phyloP scores from a whole-genome alignment of 2,797 vertebrate species.

The Macropodus opercularis region DNA sequence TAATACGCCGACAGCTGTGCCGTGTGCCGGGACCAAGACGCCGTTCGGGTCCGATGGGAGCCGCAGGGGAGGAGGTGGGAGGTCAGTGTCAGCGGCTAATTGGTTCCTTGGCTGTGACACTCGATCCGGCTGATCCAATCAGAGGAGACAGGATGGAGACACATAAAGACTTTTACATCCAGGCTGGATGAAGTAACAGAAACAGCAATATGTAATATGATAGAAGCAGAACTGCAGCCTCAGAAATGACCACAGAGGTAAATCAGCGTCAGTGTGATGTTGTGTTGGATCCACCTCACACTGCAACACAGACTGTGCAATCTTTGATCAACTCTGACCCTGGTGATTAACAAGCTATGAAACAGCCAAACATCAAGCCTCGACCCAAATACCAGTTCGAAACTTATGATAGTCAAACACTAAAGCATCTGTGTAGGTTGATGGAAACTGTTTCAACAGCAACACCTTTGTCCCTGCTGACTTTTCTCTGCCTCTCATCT shows the following conservation, averaged over 20 bases:
- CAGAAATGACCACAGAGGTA: slow-evolving; percentile 1
- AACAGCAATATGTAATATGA: slow-evolving; percentile 28
- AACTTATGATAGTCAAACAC: too few species aligned
- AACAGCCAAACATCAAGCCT: too few species aligned
- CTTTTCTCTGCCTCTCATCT: too few species aligned
- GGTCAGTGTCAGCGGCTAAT: slow-evolving; percentile 63
- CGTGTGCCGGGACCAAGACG: slow-evolving; percentile 26
- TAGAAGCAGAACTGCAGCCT: slow-evolving; percentile 17
- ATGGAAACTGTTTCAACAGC: too few species aligned
- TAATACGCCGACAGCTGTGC: slow-evolving; percentile 67
- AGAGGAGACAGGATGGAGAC: slow-evolving; percentile 61
- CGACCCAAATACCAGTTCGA: too few species aligned
- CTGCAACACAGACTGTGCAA: too few species aligned
- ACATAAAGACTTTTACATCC: neutral
- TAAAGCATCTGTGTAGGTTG: too few species aligned
- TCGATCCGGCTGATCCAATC: slow-evolving; percentile 73
- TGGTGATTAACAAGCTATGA: too few species aligned
- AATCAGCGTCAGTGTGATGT: neutral
- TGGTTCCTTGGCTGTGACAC: slow-evolving; percentile 71
- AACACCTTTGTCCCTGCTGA: too few species aligned
- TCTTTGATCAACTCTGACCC: too few species aligned
- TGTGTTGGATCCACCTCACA: too few species aligned
- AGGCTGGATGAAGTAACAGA: slow-evolving; percentile 22
- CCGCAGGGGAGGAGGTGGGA: neutral
- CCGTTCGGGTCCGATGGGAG: slow-evolving; percentile 14